Base-by-base conservation (phyloP, 2,888 invertebrate species). In the Pocota personata region DNA sequence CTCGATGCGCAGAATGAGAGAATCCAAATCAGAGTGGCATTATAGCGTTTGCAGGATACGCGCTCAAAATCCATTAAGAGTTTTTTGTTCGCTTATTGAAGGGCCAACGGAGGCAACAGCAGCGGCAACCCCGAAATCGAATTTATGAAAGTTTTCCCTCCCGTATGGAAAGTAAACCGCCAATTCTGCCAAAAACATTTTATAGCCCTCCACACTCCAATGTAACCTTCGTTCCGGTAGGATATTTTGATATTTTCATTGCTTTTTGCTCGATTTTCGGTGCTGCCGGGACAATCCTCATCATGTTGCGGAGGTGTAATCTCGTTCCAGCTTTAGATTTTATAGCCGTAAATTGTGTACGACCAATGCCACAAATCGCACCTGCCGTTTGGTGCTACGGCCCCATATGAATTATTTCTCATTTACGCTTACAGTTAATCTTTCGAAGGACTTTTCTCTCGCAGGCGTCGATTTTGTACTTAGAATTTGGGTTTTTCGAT, bases 391-490 rank as follows among this genome's bases (percentile, higher is more conserved):
- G 24, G 46, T 52, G 40, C 48, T 62, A 35, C 46, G 62, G 21
- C 19, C 43, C 58, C 82, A 57, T 67, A 67, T 84, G 83, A 79
- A 84, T 83, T 83, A 83, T 83, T 78, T 67, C 52, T 55, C 72
- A 78, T 78, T 78, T 83, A 58, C 77, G 67, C 66, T 48, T 46
- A 72, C 52, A 73, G 46, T 82, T 75, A 67, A 82, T 69, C 57
- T 76, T 69, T 52, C 14, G 52, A 76, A 76, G 76, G 80, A 69
- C 67, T 48, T 24, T 58, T 21, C 55, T 62, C 19, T 43, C n/a
- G 3, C 32, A 32, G 24, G 16, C 64, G 43, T 72, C 71, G 78
- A 72, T 66, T 66, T 66, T 66, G 48, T 27, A 64, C 71, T 19
- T 62, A 72, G 35, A n/a, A n/a, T 30, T 55, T 8, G 32, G 30